Conservation (phyloP, 2,797 vertebrate genomes). For the Pseudochirops corinnae region DNA sequence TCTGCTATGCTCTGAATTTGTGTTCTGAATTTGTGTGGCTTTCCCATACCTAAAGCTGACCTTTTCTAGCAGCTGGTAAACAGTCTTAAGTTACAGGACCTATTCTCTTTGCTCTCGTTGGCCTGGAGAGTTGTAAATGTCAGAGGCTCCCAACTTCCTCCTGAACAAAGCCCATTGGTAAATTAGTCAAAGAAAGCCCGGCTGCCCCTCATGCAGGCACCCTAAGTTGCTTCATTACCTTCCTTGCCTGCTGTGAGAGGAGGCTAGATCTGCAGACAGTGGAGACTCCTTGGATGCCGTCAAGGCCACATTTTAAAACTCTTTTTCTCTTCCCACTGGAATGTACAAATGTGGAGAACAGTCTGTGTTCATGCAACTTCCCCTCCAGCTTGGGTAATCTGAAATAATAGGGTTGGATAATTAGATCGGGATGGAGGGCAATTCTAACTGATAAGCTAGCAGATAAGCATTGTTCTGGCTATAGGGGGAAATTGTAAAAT, state of each 20-base stretch:
- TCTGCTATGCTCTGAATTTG: constrained; percentile 44
- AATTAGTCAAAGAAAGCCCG: constrained; percentile 67
- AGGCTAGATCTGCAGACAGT: not conserved
- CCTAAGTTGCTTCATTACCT: constrained; percentile 71
- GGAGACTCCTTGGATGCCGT: constrained; percentile 59
- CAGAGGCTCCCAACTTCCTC: constrained; percentile 76
- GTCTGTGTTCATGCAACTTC: constrained; percentile 69
- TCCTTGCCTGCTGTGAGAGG: constrained; percentile 47
- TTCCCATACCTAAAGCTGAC: constrained; percentile 10
- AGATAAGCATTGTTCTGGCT: not conserved
- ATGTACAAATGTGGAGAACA: constrained; percentile 71
- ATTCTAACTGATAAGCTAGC: not conserved
- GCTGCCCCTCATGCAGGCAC: constrained; percentile 59
- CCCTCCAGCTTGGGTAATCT: constrained; percentile 44
- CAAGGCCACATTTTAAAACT: constrained; percentile 69
- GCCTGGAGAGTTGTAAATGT: constrained; percentile 79
- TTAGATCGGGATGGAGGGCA: constrained; percentile 32
- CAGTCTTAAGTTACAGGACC: constrained; percentile 72
- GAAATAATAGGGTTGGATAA: constrained; percentile 1
- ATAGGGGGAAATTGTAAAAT: not conserved
- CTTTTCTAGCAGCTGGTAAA: constrained; percentile 72
- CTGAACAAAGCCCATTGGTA: constrained; percentile 74
- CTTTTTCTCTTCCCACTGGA: constrained; percentile 77
- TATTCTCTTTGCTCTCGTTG: constrained; percentile 76
- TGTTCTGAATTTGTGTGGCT: constrained; percentile 43